Base-by-base conservation (phyloP, 2,797 vertebrate genomes). In the Helicolenus hilgendorfi region DNA sequence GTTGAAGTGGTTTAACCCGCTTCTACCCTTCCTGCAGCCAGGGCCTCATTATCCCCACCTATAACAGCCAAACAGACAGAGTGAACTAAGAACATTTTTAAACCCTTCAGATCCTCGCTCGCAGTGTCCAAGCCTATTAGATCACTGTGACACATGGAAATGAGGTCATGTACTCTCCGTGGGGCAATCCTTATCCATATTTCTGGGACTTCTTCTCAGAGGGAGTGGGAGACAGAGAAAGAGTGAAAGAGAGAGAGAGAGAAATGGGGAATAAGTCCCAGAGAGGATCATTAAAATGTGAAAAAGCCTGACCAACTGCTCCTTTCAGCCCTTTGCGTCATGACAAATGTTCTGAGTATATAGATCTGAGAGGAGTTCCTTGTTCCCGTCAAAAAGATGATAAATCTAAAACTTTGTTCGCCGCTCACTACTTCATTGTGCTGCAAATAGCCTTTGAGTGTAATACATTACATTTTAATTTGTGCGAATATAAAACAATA, bases 81-180 rank as follows among this genome's bases (percentile, higher is more conserved):
- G 79, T 85, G n/a, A 82, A 93, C 78, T 58, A 67, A 69, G 88
- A 78, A 91, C 89, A 89, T 79, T 84, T 90, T 91, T 81, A 92
- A 94, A 91, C 78, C 89, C 72, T 76, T 85, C 38, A 87, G 77
- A 94, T 96, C 80, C 27, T 79, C 18, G 9, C 89, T 84, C 22
- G 49, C 68, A 79, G 53, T 82, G 92, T 95, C 92, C 91, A 83
- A 91, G 89, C 83, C 93, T 88, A 89, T 97, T 96, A 96, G 86
- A 94, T 93, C 90, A 77, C 74, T 29, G 72, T 94, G 94, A 96
- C 96, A 96, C 84, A 90, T 92, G 85, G 90, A 96, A 96, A 97
- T 89, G 83, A 94, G 96, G 93, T 94, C 86, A 87, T 91, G 85
- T 89, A 86, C 93, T 92, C 88, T 93, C 93, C 65, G 83, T 68